These are phyloP conservation scores for Thripadectes ignobilis DNA, from an alignment of 2,797 vertebrate genomes.

Conservation along the genomic window DNA sequence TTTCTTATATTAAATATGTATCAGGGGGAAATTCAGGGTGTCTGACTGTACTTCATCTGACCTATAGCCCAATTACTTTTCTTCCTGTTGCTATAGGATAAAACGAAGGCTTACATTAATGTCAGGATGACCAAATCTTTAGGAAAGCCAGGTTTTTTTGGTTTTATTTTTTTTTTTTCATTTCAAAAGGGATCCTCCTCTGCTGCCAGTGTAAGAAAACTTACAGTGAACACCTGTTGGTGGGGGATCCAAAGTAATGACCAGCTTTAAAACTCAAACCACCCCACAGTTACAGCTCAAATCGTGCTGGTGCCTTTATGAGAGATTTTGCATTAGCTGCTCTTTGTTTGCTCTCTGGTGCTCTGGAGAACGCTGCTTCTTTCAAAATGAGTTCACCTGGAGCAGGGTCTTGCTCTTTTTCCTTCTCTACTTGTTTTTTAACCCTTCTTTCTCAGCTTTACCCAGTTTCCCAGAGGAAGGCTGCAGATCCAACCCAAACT, in stretches of 20 bases:
- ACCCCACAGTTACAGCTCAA: background rate
- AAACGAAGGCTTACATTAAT: background rate
- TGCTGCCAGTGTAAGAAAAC: background rate
- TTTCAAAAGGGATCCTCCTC: background rate
- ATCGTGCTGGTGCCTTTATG: background rate
- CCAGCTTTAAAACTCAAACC: background rate
- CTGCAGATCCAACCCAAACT: background rate
- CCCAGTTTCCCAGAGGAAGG: background rate
- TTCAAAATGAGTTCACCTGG: background rate
- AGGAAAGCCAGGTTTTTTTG: background rate
- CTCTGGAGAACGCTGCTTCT: background rate
- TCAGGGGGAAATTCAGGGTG: background rate
- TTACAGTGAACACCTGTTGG: background rate
- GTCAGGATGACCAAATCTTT: background rate
- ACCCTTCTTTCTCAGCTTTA: background rate
- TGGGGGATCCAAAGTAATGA: background rate
- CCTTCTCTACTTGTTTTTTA: background rate
- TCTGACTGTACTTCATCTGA: background rate
- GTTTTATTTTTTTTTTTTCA: too few species aligned
- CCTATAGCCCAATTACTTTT: background rate
- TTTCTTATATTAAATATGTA: background rate
- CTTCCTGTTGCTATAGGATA: background rate
- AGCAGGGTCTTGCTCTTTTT: background rate
- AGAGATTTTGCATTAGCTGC: background rate
- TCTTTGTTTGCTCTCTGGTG: background rate